phyloP scores from a whole-genome alignment of 1,140 invertebrate genomes.

The Formica selysi region DNA sequence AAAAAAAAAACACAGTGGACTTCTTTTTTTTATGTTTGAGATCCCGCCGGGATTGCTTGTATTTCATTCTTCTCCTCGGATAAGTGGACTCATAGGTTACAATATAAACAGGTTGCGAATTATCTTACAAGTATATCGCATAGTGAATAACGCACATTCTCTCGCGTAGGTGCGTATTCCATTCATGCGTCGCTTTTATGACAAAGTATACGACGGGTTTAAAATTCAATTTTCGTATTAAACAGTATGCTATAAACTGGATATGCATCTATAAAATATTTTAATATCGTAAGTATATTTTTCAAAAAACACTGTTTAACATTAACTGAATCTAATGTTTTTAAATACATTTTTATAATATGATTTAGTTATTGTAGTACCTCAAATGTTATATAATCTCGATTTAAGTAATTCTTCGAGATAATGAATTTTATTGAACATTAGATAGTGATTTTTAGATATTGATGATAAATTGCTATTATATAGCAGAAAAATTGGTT shows the following conservation, averaged over 20 bases:
- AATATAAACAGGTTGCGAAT: conserved; percentile 72
- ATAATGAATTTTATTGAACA: background rate
- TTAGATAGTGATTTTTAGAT: background rate
- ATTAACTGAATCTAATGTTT: background rate
- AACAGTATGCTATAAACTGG: background rate
- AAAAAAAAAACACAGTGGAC: conserved; percentile 62
- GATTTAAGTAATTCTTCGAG: background rate
- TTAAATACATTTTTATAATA: background rate
- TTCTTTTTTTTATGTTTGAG: conserved; percentile 25
- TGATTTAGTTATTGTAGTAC: background rate
- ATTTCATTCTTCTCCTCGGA: conserved; percentile 68
- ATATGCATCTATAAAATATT: background rate
- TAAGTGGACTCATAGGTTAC: conserved; percentile 65
- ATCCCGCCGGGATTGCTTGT: conserved; percentile 72
- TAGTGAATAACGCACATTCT: conserved; percentile 17
- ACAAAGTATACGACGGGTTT: background rate
- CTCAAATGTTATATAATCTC: background rate
- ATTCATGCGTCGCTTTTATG: background rate
- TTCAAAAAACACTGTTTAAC: background rate
- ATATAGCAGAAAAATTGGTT: background rate
- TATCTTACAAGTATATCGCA: conserved; percentile 10
- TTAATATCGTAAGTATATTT: background rate
- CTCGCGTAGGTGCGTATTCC: background rate
- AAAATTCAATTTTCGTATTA: conserved; percentile 17
- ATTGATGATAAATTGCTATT: background rate